Evolutionary conservation across 2,113 vertebrate species (phyloP).

Genomic region (Grus americana): DNA sequence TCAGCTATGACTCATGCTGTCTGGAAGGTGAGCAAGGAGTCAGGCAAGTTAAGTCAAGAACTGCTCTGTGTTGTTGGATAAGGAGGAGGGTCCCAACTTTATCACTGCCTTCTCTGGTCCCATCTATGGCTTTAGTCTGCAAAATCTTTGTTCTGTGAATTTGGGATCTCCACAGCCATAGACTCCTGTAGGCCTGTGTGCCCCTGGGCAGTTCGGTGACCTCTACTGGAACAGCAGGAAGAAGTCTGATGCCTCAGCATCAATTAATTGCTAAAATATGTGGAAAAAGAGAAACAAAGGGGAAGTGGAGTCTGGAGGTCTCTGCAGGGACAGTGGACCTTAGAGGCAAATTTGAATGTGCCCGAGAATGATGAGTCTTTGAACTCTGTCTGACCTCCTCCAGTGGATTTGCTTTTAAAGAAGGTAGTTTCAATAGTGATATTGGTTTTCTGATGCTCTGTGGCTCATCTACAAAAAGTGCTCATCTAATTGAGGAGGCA

Average conservation of each 20-base stretch:
- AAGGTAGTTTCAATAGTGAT: not conserved
- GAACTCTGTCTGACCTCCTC: not conserved
- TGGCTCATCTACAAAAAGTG: not conserved
- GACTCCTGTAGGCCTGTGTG: fast-evolving
- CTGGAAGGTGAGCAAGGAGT: not conserved
- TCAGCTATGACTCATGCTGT: not conserved
- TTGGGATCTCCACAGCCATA: not conserved
- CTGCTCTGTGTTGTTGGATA: not conserved
- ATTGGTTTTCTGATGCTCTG: not conserved
- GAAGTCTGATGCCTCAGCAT: not conserved
- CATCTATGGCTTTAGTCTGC: not conserved
- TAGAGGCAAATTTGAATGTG: not conserved
- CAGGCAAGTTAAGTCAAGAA: not conserved
- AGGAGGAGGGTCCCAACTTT: not conserved
- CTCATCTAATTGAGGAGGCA: not conserved
- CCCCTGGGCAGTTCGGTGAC: not conserved
- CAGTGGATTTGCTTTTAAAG: not conserved
- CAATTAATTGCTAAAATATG: not conserved
- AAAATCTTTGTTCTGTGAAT: not conserved
- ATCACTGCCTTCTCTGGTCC: not conserved
- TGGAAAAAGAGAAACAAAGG: not conserved
- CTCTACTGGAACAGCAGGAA: not conserved
- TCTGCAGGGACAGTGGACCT: not conserved
- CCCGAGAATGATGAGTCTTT: not conserved
- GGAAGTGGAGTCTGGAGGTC: not conserved